Conservation (phyloP, 37 sponge, comb jelly and placozoan species). For the Ianthella basta region DNA sequence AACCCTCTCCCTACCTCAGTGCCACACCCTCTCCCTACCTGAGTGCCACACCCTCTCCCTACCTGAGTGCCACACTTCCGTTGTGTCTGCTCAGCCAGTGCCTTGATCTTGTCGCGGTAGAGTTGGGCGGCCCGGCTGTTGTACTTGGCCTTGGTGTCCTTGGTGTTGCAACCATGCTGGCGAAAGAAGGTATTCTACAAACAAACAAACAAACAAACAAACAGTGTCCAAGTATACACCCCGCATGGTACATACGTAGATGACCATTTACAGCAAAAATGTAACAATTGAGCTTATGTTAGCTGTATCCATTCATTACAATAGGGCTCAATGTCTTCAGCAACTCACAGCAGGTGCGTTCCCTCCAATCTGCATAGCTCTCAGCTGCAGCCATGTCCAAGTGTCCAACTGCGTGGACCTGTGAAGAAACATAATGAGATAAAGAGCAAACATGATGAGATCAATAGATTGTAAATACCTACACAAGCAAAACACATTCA, state of each 20-base stretch:
- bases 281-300: neutral
- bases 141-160: slow-evolving; percentile 89
- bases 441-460: neutral
- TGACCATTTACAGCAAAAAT: neutral
- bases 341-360: slow-evolving; percentile 94
- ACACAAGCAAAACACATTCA: neutral
- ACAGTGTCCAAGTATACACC: neutral
- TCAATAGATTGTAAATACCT: neutral
- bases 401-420: slow-evolving; percentile 96
- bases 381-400: slow-evolving; percentile 96
- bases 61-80: slow-evolving; percentile 80
- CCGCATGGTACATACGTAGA: neutral
- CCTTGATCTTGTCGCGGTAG: slow-evolving; percentile 89
- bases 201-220: slow-evolving; percentile 14
- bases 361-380: slow-evolving; percentile 98
- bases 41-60: slow-evolving; percentile 32
- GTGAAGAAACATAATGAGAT: neutral
- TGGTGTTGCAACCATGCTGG: slow-evolving; percentile 87
- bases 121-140: slow-evolving; percentile 94
- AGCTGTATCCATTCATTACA: too few relatives aligned
- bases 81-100: slow-evolving; percentile 75
- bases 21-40: slow-evolving; percentile 79
- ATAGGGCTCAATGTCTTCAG: too few relatives aligned
- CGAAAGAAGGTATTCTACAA: slow-evolving; percentile 83
- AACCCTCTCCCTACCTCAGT: slow-evolving; percentile 68